These are phyloP conservation scores for Arrhamphus sclerolepis DNA, from an alignment of 2,797 vertebrate genomes.

Conservation along the genomic window DNA sequence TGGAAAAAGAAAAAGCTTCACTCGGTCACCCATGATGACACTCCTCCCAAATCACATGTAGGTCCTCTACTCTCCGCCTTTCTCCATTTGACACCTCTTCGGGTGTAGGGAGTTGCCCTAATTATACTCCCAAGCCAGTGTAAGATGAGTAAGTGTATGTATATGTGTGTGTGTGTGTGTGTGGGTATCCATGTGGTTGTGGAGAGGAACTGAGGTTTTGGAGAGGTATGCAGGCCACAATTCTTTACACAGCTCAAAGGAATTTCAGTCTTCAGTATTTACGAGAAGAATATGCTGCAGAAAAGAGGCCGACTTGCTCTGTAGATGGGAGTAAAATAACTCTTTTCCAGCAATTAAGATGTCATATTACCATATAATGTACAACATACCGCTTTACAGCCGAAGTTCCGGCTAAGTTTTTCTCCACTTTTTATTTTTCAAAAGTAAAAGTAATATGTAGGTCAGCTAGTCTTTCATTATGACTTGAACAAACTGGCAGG, in stretches of 20 bases:
- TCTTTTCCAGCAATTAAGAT: slow-evolving; percentile 35
- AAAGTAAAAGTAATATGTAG: slow-evolving; percentile 75
- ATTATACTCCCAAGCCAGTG: slow-evolving; percentile 40
- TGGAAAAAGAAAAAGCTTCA: slow-evolving; percentile 28
- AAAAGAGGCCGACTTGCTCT: slow-evolving; percentile 6
- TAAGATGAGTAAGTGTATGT: slow-evolving; percentile 15
- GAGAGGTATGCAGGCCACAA: slow-evolving; percentile 39
- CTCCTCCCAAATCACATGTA: slow-evolving; percentile 47
- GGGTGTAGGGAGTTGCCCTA: slow-evolving; percentile 51
- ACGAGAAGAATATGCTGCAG: slow-evolving; percentile 9
- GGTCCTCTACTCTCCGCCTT: slow-evolving; percentile 28
- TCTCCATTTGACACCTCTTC: slow-evolving; percentile 64
- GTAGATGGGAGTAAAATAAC: slow-evolving; percentile 3
- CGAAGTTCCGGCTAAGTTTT: slow-evolving; percentile 54
- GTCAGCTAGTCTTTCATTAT: slow-evolving; percentile 75
- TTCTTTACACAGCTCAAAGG: slow-evolving; percentile 36
- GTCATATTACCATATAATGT: slow-evolving; percentile 21
- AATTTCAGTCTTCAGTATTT: slow-evolving; percentile 23
- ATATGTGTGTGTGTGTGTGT: slow-evolving; percentile 18
- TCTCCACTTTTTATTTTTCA: slow-evolving; percentile 18
- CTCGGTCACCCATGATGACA: slow-evolving; percentile 44
- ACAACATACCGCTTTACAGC: slow-evolving; percentile 20
- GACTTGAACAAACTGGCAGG: slow-evolving; percentile 76
- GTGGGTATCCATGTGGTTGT: slow-evolving; percentile 44
- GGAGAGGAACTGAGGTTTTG: slow-evolving; percentile 42